phyloP scores from a whole-genome alignment of 2,797 vertebrate genomes.

The Alauda arvensis region DNA sequence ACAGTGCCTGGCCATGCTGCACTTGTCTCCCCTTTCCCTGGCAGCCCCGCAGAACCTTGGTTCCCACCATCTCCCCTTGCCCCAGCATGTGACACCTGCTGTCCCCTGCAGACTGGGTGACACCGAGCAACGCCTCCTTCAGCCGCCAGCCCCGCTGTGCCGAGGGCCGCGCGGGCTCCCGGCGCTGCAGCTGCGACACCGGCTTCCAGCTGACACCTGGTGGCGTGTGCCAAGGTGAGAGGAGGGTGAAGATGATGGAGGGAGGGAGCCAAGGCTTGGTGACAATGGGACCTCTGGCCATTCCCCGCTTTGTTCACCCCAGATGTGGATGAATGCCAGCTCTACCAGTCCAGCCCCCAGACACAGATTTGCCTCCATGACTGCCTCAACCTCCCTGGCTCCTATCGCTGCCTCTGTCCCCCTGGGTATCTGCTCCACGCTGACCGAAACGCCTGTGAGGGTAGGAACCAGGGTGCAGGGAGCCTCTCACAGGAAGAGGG shows the following conservation, averaged over 20 bases:
- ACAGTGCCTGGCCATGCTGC: background rate
- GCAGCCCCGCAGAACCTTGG: rapidly evolving
- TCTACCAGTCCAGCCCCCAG: slow-evolving; percentile 78
- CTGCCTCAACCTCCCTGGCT: slow-evolving; percentile 85
- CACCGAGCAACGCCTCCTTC: slow-evolving; percentile 20
- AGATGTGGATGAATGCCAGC: slow-evolving; percentile 89
- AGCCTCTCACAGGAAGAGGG: background rate
- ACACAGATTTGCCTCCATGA: slow-evolving; percentile 80
- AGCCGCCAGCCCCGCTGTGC: slow-evolving; percentile 63
- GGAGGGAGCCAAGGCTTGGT: background rate
- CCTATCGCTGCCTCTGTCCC: slow-evolving; percentile 85
- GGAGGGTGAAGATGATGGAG: background rate
- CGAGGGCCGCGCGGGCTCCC: background rate
- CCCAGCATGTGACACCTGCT: background rate
- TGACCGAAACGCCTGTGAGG: slow-evolving; percentile 80
- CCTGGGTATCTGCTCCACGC: slow-evolving; percentile 76
- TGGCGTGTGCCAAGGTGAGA: slow-evolving; percentile 56
- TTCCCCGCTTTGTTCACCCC: background rate
- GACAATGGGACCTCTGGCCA: rapidly evolving
- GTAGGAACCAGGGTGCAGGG: slow-evolving; percentile 50
- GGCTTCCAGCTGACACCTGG: slow-evolving; percentile 60
- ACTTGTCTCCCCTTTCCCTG: background rate
- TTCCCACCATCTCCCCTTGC: background rate
- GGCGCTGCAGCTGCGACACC: slow-evolving; percentile 47
- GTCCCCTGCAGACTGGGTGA: slow-evolving; percentile 35